Evolutionary conservation across 2,888 invertebrate species (phyloP).

Genomic region (Busseola fusca): DNA sequence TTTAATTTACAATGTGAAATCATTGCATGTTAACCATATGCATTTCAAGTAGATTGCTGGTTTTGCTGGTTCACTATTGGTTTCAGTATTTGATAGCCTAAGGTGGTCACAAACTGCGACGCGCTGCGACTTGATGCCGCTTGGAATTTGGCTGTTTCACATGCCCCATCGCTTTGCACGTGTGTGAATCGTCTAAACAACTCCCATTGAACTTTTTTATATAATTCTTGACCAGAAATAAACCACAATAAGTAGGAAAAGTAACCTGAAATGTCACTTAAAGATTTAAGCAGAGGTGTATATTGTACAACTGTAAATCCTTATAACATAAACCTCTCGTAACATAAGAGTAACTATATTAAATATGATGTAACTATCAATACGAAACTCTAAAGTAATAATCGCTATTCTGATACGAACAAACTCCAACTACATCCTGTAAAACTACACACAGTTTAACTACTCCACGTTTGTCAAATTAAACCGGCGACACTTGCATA

Average conservation of each 20-base stretch:
- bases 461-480: slow-evolving; percentile 48
- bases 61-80: no score
- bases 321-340: neutral
- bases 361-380: neutral
- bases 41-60: neutral
- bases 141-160: neutral
- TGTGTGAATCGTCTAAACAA: neutral
- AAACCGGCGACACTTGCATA: slow-evolving; percentile 56
- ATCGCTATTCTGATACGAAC: neutral
- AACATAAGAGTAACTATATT: neutral
- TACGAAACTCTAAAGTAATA: neutral
- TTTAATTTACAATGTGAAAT: slow-evolving; percentile 1
- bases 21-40: neutral
- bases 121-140: neutral
- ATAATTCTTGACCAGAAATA: neutral
- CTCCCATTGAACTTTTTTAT: neutral
- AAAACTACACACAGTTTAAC: slow-evolving; percentile 32
- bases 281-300: neutral
- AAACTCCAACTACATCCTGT: slow-evolving; percentile 20
- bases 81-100: neutral
- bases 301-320: no score
- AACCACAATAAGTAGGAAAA: neutral
- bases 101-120: neutral
- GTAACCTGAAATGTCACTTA: neutral
- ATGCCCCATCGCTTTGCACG: neutral